Percentiles rank a stretch among this genome's conserved stretches.
Conservation (phyloP, 2,888 invertebrate species). For the Protophormia terraenovae region DNA sequence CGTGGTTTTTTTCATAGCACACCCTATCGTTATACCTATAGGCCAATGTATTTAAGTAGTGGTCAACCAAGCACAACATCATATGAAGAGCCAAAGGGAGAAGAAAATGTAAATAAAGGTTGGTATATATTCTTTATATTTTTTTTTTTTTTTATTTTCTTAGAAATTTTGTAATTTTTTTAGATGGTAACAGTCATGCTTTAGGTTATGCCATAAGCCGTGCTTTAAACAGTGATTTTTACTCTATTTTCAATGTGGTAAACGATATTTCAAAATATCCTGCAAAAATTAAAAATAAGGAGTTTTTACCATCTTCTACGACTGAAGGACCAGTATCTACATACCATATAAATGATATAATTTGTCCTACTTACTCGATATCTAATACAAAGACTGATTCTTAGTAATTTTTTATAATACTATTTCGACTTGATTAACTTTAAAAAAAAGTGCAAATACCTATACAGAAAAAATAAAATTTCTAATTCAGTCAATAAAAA, state of each 20-base stretch:
- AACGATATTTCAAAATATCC: constrained; percentile 40
- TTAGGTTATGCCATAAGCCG: constrained; percentile 3
- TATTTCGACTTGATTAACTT: no score
- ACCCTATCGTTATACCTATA: neutral
- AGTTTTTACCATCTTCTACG: neutral
- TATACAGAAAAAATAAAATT: no score
- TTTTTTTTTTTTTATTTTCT: neutral
- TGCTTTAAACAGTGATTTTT: constrained; percentile 29
- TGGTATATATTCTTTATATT: neutral
- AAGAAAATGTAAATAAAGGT: neutral
- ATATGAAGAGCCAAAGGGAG: neutral
- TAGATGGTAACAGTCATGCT: neutral
- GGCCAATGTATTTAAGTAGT: neutral
- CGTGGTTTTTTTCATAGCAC: constrained; percentile 21
- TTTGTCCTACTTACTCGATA: neutral
- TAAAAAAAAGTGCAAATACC: no score
- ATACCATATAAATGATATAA: neutral
- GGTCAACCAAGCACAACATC: neutral
- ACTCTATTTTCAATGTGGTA: constrained; percentile 36
- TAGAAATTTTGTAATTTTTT: neutral
- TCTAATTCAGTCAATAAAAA: no score
- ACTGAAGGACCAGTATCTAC: neutral
- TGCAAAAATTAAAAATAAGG: constrained; percentile 1
- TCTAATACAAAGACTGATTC: neutral
- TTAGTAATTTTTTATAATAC: neutral